A percentile compares a stretch with the other conserved stretches of the same genome.
Conservation (phyloP, 2,888 invertebrate species). For the Lacanobia oleracea region DNA sequence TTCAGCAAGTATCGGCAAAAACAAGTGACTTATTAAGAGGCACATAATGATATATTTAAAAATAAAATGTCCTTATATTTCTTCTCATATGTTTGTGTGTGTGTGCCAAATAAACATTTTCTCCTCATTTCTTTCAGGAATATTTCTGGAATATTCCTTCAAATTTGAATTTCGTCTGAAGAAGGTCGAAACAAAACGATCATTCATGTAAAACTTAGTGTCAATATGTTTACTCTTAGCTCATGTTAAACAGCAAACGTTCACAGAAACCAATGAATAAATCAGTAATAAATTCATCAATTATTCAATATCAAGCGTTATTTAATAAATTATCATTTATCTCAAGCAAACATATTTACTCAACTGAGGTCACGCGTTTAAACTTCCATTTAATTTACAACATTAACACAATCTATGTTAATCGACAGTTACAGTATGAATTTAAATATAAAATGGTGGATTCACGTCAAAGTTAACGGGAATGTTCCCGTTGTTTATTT, state of each 20-base stretch:
- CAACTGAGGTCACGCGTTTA: conserved; percentile 26
- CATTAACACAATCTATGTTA: conserved; percentile 16
- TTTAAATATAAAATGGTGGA: conserved; percentile 47
- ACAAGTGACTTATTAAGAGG: too few relatives aligned
- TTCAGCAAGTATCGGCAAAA: too few relatives aligned
- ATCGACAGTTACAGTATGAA: conserved; percentile 13
- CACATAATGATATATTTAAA: too few relatives aligned
- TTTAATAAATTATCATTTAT: conserved; percentile 20
- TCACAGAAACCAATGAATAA: conserved; percentile 23
- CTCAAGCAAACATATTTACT: conserved; percentile 10
- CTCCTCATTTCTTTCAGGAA: not conserved
- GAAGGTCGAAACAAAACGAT: not conserved
- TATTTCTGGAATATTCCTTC: not conserved
- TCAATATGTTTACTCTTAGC: not conserved
- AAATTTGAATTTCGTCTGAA: not conserved
- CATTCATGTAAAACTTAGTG: not conserved
- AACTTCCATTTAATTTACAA: conserved; percentile 17
- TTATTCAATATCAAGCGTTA: conserved; percentile 13
- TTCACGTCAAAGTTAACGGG: conserved; percentile 48
- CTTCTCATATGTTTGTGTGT: too few relatives aligned
- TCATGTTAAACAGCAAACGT: not conserved
- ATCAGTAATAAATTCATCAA: conserved; percentile 24
- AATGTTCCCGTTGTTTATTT: conserved; percentile 53
- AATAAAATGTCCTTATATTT: too few relatives aligned
- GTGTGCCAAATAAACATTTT: too few relatives aligned